Base-by-base conservation (phyloP, 1,140 invertebrate genomes). In the Triops longicaudatus region DNA sequence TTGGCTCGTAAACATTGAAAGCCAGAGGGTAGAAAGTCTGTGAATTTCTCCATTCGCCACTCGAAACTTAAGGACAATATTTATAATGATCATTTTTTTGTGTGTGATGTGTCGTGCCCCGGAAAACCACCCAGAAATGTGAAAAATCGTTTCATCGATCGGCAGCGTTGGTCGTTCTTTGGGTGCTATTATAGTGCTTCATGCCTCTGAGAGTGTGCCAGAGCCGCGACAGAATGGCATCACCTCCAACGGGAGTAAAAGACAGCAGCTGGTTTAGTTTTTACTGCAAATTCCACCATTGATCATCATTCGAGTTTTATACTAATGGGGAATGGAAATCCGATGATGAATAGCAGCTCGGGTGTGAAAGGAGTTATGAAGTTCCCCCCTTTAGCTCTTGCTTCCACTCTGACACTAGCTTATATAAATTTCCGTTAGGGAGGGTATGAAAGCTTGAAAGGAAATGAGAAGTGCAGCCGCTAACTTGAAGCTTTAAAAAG, bases 281-380 rank as follows among this genome's bases (percentile, higher is more conserved):
- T 63, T 63, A 63, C 50, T 14, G 50, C 50, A 63, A 63, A 63
- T 63, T 63, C 17, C 22, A 22, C 50, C 50, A 63, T 63, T 63
- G 50, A 63, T 63, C 50, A 63, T 63, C 50, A 63, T 63, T 63
- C 31, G 50, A 63, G 50, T 63, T 63, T 63, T 63, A 63, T 63
- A 63, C 50, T 63, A 63, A 63, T 63, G 50, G 50, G 50, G 22
- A 63, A 63, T 63, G 50, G n/a, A 63, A 63, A 63, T 63, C 50
- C 50, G 50, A 63, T 63, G 50, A 63, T 63, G 50, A 63, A 63
- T 63, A 63, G 50, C 50, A 63, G 50, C 50, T 63, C 50, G 50
- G 50, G 50, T 63, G 50, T 63, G 50, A 63, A 63, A 63, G 50
- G 50, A 63, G 50, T 63, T 63, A 37, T 0, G 50, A 17, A 63